phyloP scores from a whole-genome alignment of 2,797 vertebrate genomes.

The Acrocephalus scirpaceus region DNA sequence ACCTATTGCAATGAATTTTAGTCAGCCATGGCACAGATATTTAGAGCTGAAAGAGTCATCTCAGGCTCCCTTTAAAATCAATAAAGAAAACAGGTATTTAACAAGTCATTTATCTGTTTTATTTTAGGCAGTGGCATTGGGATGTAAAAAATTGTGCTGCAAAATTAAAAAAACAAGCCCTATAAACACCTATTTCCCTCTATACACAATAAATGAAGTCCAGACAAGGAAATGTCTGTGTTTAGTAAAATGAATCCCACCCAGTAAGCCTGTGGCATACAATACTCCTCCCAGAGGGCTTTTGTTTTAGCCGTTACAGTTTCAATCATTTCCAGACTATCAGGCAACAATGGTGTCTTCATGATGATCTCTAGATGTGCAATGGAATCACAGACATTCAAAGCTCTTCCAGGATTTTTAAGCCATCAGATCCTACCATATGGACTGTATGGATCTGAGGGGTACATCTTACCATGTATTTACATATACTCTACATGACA shows the following conservation, averaged over 20 bases:
- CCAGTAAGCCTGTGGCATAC: background rate
- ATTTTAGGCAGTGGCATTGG: background rate
- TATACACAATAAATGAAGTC: constrained; percentile 6
- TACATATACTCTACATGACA: background rate
- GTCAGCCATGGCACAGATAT: background rate
- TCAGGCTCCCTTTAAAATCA: background rate
- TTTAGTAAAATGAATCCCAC: background rate
- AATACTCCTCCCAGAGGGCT: background rate
- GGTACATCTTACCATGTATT: background rate
- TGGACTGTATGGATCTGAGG: background rate
- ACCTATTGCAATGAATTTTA: background rate
- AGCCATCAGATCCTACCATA: background rate
- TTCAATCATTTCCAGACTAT: background rate
- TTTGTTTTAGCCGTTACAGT: background rate
- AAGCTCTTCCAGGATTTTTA: background rate
- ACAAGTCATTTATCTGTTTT: background rate
- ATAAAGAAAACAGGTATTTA: background rate
- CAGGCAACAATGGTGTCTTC: background rate
- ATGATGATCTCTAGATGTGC: background rate
- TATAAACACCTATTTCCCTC: background rate
- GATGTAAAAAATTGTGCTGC: background rate
- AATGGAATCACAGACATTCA: background rate
- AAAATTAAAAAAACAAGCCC: background rate
- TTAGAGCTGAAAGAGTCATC: background rate
- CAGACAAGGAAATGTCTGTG: background rate